Evolutionary conservation across 2,797 vertebrate genomes (phyloP).

Genomic region (Rachycentron canadum): DNA sequence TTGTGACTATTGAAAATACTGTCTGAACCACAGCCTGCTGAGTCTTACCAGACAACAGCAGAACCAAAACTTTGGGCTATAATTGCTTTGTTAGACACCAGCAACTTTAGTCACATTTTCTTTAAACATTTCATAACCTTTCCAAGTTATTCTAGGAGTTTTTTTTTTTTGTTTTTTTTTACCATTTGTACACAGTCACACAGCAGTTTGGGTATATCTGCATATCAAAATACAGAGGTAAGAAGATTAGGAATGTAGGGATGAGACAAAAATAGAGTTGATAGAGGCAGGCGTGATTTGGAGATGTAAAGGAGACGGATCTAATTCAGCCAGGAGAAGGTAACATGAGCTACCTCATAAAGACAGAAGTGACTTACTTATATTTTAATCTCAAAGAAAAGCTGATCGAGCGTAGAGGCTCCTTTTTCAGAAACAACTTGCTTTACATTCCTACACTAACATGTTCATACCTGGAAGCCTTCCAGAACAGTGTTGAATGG

Average conservation of each 20-base stretch:
- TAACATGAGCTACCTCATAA: neutral
- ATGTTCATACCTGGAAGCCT: conserved; percentile 17
- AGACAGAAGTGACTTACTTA: neutral
- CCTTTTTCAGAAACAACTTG: conserved; percentile 9
- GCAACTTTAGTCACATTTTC: neutral
- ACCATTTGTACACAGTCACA: neutral
- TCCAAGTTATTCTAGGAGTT: neutral
- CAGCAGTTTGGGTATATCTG: neutral
- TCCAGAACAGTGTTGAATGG: conserved; percentile 3
- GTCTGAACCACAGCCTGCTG: neutral
- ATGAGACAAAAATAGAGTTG: neutral
- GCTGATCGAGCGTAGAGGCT: neutral
- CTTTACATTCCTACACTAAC: conserved; percentile 19
- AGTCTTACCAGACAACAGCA: neutral
- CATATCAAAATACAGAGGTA: neutral
- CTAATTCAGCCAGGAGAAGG: conserved; percentile 10
- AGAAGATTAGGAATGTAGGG: neutral
- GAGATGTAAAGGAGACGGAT: neutral
- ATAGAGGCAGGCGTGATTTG: neutral
- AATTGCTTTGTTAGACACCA: neutral
- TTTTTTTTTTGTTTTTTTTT: neutral
- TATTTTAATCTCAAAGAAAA: conserved; percentile 12
- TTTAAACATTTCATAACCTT: neutral
- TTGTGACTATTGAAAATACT: neutral
- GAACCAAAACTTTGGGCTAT: neutral